Evolutionary conservation across 2,888 invertebrate species (phyloP).

Genomic region (Lamproptera curius): DNA sequence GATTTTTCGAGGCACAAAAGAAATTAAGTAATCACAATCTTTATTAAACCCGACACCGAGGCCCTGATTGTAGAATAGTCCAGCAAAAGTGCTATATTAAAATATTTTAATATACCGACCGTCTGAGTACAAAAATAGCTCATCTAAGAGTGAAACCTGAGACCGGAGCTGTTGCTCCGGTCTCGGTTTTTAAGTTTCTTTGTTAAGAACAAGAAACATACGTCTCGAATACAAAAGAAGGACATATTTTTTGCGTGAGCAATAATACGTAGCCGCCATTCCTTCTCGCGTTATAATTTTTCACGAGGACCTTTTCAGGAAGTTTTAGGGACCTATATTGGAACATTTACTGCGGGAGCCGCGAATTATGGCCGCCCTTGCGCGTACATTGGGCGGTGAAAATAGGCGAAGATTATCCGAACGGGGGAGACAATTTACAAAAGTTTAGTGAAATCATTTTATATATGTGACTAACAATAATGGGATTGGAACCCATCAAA

Average conservation of each 20-base stretch:
- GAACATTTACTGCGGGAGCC: background rate
- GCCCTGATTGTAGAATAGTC: conserved; percentile 27
- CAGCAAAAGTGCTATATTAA: conserved; percentile 28
- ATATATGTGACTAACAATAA: too few relatives aligned
- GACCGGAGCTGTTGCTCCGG: conserved; percentile 10
- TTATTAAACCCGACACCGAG: conserved; percentile 6
- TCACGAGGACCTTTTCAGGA: conserved; percentile 43
- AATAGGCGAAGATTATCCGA: too few relatives aligned
- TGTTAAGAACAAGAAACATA: conserved; percentile 27
- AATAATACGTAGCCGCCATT: conserved; percentile 36
- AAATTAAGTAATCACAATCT: background rate
- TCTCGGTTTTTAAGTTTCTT: too few relatives aligned
- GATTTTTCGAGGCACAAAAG: too few relatives aligned
- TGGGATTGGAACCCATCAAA: too few relatives aligned
- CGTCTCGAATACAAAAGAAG: conserved; percentile 25
- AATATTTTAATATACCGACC: conserved; percentile 23
- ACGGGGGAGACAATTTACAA: too few relatives aligned
- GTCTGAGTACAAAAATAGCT: conserved; percentile 15
- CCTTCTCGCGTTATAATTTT: conserved; percentile 45
- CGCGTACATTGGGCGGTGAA: too few relatives aligned
- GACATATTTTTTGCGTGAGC: conserved; percentile 36
- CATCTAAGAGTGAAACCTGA: conserved; percentile 9
- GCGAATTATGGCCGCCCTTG: background rate
- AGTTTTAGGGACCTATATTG: conserved; percentile 1
- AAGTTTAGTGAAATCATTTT: too few relatives aligned